These are phyloP conservation scores for Sapajus apella DNA, from an alignment of 2,113 vertebrate species.

Conservation along the genomic window DNA sequence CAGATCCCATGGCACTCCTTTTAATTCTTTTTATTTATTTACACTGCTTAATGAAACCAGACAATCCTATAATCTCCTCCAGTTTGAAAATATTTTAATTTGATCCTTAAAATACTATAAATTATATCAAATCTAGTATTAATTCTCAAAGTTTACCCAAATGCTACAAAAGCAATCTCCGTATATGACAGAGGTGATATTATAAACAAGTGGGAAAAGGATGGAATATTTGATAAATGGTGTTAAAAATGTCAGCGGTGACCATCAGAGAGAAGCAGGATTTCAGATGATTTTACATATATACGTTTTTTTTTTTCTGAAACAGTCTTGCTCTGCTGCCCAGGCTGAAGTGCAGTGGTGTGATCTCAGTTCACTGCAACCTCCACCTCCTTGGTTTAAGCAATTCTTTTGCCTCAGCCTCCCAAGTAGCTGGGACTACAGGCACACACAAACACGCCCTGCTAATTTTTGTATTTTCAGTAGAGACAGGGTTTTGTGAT, in stretches of 20 bases:
- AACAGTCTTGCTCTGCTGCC: no score
- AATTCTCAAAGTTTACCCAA: not conserved
- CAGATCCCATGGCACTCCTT: not conserved
- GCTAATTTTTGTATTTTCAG: no score
- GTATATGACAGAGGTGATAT: not conserved
- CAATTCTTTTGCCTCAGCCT: no score
- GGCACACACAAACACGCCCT: no score
- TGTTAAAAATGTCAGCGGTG: not conserved
- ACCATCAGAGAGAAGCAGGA: not conserved
- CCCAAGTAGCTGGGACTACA: no score
- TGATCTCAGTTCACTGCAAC: no score
- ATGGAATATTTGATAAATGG: not conserved
- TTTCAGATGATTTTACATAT: not conserved
- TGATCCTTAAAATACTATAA: constrained; percentile 22
- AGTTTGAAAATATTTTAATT: not conserved
- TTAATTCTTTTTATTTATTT: not conserved
- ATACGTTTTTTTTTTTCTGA: no score
- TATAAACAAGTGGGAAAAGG: not conserved
- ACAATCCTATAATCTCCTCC: not conserved
- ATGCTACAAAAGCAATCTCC: not conserved
- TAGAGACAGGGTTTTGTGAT: no score
- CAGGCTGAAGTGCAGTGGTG: no score
- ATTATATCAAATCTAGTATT: not conserved
- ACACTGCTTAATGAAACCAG: not conserved
- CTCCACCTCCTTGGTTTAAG: no score